phyloP scores from a whole-genome alignment of 2,797 vertebrate species.

The Cygnus olor region DNA sequence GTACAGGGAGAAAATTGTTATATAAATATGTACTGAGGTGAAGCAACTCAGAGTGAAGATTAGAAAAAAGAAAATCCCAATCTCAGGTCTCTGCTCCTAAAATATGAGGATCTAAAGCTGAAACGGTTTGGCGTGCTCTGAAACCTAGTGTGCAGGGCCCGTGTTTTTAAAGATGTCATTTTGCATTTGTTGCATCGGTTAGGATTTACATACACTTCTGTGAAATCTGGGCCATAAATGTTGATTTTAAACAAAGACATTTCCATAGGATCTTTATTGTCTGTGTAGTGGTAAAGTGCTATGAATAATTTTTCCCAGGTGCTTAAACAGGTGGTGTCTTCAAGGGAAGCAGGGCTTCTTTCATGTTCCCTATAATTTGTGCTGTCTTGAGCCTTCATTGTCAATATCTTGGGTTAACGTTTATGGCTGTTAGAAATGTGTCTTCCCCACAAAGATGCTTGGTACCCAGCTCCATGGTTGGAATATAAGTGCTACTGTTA shows the following conservation, averaged over 20 bases:
- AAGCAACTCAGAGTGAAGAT: background rate
- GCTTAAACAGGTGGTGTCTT: conserved; percentile 64
- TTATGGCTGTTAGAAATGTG: conserved; percentile 49
- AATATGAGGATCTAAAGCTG: background rate
- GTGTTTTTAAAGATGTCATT: background rate
- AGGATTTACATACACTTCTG: conserved; percentile 3
- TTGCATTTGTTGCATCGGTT: conserved; percentile 13
- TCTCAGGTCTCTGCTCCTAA: background rate
- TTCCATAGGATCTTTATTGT: conserved; percentile 63
- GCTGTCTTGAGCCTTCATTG: conserved; percentile 65
- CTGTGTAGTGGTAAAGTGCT: conserved; percentile 48
- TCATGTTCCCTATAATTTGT: conserved; percentile 65
- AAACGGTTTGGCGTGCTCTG: background rate
- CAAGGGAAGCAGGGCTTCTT: conserved; percentile 54
- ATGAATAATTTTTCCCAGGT: conserved; percentile 61
- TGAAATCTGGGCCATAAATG: conserved; percentile 29
- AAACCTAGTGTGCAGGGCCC: background rate
- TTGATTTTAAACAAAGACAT: conserved; percentile 61
- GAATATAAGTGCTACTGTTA: conserved; percentile 62
- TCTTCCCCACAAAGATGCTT: conserved; percentile 58
- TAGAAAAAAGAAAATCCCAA: background rate
- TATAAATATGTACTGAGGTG: background rate
- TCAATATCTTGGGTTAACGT: conserved; percentile 62
- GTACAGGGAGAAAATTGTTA: background rate
- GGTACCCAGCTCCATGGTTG: conserved; percentile 36